Conservation (phyloP, 2,797 vertebrate genomes). For the Clarias fuscus region DNA sequence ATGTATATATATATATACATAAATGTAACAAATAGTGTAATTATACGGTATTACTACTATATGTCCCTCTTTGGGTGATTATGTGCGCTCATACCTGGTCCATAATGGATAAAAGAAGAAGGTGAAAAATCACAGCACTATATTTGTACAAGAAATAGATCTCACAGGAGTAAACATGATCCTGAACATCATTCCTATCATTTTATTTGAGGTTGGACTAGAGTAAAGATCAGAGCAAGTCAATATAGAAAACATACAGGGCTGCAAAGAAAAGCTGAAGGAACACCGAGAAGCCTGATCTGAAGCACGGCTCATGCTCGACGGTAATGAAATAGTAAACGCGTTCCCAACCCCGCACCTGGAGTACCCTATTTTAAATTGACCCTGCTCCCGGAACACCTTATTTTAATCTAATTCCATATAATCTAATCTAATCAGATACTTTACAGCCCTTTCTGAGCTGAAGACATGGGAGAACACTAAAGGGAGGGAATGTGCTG, state of each 20-base stretch:
- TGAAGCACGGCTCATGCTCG: background rate
- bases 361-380: background rate
- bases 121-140: background rate
- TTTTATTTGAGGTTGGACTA: background rate
- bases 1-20: background rate
- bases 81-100: background rate
- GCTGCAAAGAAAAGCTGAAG: background rate
- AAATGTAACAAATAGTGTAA: background rate
- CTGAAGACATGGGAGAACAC: background rate
- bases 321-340: background rate
- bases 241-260: background rate
- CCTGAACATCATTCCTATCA: background rate
- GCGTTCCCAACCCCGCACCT: background rate
- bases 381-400: background rate
- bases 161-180: slow-evolving; percentile 9
- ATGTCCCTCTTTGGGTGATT: background rate
- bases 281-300: background rate
- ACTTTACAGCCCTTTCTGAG: background rate
- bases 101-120: background rate
- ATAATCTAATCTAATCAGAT: background rate
- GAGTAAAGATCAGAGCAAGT: slow-evolving; percentile 8
- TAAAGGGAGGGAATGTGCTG: background rate
- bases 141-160: background rate
- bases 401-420: background rate
- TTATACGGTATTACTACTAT: background rate